Percentiles rank a stretch among this genome's conserved stretches.
Evolutionary conservation across 2,797 vertebrate species (phyloP).

Genomic region (Myioborus miniatus): DNA sequence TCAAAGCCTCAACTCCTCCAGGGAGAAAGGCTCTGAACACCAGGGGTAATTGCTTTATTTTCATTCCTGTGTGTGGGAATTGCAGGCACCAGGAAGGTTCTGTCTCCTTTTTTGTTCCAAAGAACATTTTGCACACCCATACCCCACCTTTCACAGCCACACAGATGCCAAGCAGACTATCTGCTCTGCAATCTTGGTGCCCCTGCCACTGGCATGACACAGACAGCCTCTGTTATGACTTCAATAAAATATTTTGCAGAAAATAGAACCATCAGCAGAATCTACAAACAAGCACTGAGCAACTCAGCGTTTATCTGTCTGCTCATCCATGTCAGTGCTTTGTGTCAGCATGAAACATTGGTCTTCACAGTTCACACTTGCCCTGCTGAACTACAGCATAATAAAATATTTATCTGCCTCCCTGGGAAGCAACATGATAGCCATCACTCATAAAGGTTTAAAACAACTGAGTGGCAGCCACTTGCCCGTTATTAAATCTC

Average conservation of each 20-base stretch:
- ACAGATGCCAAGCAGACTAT: neutral
- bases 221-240: slow-evolving; percentile 32
- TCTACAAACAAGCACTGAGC: slow-evolving; percentile 24
- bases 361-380: slow-evolving; percentile 37
- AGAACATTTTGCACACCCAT: neutral
- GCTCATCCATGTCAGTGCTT: slow-evolving; percentile 59
- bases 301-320: slow-evolving; percentile 56
- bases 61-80: neutral
- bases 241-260: slow-evolving; percentile 41
- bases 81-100: neutral
- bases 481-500: neutral
- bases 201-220: neutral
- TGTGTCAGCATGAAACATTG: slow-evolving; percentile 51
- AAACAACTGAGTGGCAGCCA: slow-evolving; percentile 3
- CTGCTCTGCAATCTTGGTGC: neutral
- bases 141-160: neutral
- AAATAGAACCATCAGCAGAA: slow-evolving; percentile 62
- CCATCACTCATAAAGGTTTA: slow-evolving; percentile 49
- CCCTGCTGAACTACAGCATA: slow-evolving; percentile 38
- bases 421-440: slow-evolving; percentile 23
- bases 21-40: neutral
- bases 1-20: neutral
- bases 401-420: slow-evolving; percentile 46
- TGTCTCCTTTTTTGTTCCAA: neutral
- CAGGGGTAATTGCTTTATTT: neutral